A percentile compares a stretch with the other conserved stretches of the same genome.
phyloP scores from a whole-genome alignment of 1,140 invertebrate species.

The Homarus americanus region DNA sequence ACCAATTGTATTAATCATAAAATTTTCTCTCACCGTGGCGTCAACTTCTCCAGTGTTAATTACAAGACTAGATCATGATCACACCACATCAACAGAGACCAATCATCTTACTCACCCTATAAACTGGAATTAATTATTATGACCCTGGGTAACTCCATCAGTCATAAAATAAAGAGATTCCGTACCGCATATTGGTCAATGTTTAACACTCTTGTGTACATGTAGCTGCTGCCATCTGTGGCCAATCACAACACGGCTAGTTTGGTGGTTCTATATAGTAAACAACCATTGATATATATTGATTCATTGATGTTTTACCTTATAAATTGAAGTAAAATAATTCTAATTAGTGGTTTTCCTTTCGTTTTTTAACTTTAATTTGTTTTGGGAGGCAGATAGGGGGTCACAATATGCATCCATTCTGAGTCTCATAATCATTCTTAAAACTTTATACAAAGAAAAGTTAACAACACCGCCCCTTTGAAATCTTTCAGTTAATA shows the following conservation, averaged over 20 bases:
- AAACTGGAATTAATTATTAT: not conserved
- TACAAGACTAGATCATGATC: not conserved
- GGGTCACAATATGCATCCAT: too few relatives aligned
- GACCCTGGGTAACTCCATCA: not conserved
- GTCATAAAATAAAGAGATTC: constrained; percentile 12
- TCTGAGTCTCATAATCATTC: too few relatives aligned
- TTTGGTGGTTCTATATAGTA: not conserved
- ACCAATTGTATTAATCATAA: not conserved
- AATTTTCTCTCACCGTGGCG: not conserved
- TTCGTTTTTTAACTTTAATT: not conserved
- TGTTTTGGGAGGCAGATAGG: too few relatives aligned
- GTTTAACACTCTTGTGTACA: not conserved
- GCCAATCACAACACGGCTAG: not conserved
- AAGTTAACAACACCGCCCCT: too few relatives aligned
- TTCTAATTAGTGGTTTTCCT: not conserved
- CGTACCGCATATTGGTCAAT: constrained; percentile 3
- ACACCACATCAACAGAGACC: not conserved
- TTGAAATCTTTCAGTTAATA: too few relatives aligned
- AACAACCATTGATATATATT: not conserved
- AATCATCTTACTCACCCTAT: not conserved
- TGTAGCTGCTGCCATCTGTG: constrained; percentile 16
- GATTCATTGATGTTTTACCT: too few relatives aligned
- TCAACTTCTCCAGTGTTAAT: not conserved
- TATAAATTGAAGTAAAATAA: not conserved
- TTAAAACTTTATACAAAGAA: too few relatives aligned